These are phyloP conservation scores for Ramazzottius varieornatus DNA, from an alignment of 2,888 invertebrate genomes.

Conservation along the genomic window DNA sequence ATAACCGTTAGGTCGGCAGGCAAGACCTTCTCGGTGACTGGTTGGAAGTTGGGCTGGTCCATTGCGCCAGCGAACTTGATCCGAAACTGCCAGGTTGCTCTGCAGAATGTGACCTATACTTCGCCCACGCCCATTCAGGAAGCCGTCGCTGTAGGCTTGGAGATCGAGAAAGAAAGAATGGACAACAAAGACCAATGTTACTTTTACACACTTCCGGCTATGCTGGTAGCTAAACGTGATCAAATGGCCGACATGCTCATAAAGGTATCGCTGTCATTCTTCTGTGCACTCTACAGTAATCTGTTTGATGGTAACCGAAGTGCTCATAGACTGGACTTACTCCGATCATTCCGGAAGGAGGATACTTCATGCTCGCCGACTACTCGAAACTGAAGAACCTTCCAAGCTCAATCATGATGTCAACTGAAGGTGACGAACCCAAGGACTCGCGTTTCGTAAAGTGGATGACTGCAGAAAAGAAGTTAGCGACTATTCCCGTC, in stretches of 20 bases:
- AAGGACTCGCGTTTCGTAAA: constrained; percentile 72
- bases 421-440: constrained; percentile 28
- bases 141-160: constrained; percentile 66
- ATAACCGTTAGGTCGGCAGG: constrained; percentile 90
- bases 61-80: constrained; percentile 61
- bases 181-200: constrained; percentile 53
- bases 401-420: no score
- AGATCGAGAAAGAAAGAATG: constrained; percentile 44
- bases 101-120: constrained; percentile 80
- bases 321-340: constrained; percentile 69
- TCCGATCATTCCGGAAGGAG: constrained; percentile 76
- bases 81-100: constrained; percentile 49
- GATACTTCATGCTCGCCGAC: constrained; percentile 88
- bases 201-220: constrained; percentile 43
- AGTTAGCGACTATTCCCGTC: constrained; percentile 73
- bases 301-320: constrained; percentile 34
- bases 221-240: constrained; percentile 50
- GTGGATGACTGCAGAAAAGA: constrained; percentile 76
- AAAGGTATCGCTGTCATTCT: constrained; percentile 10
- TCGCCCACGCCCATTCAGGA: constrained; percentile 69
- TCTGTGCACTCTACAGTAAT: constrained; percentile 13
- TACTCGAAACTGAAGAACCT: constrained; percentile 36
- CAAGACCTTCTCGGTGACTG: constrained; percentile 89
- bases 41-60: constrained; percentile 85
- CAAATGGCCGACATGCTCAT: constrained; percentile 42